A percentile compares a stretch with the other conserved stretches of the same genome.
Conservation (phyloP, 2,888 invertebrate species). For the Chaetoderma sp. region DNA sequence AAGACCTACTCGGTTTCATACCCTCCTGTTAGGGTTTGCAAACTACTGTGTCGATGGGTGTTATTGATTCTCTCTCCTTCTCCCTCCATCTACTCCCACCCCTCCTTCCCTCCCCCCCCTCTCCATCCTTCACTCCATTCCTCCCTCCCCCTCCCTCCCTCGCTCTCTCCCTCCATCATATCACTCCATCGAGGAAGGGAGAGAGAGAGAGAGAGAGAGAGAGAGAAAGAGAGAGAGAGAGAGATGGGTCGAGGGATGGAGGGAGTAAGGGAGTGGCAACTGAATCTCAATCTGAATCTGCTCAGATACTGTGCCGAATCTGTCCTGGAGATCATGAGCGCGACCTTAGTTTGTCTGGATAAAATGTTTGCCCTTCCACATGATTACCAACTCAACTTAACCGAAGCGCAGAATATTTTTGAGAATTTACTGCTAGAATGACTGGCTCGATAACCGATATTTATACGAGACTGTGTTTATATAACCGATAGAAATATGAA, state of each 20-base stretch:
- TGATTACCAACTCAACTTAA: no score
- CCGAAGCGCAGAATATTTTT: no score
- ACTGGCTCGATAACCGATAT: no score
- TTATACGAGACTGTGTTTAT: no score
- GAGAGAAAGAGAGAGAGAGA: not conserved
- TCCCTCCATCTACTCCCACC: not conserved
- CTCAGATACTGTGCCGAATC: not conserved
- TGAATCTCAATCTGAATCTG: not conserved
- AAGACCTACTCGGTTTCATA: no score
- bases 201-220: not conserved
- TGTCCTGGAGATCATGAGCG: not conserved
- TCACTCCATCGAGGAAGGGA: not conserved
- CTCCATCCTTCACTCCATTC: not conserved
- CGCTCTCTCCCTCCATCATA: not conserved
- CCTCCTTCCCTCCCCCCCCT: not conserved
- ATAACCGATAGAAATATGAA: no score
- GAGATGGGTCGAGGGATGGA: constrained; percentile 3
- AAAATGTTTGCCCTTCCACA: no score
- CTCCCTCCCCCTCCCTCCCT: not conserved
- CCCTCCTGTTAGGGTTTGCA: no score
- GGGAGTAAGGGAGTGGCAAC: not conserved
- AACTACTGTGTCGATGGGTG: no score
- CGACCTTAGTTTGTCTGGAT: no score
- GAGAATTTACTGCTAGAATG: no score
- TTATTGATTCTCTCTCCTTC: not conserved